These are phyloP conservation scores for Eurosta solidaginis DNA, from an alignment of 1,140 invertebrate genomes.

Conservation along the genomic window DNA sequence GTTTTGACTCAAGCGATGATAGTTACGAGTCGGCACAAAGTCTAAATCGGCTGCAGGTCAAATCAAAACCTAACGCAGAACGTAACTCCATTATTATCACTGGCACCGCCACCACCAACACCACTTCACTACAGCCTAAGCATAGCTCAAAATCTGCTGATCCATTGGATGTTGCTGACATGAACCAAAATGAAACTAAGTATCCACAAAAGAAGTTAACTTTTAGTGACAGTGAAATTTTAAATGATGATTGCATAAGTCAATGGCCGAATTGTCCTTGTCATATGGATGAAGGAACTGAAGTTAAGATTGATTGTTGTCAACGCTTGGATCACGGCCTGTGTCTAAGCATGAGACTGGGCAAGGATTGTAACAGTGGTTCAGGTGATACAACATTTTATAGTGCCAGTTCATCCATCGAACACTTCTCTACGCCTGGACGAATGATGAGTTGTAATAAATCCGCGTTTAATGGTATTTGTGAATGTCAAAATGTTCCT, in stretches of 20 bases:
- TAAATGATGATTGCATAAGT: conserved; percentile 46
- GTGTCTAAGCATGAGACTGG: conserved; percentile 29
- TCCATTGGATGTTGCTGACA: conserved; percentile 44
- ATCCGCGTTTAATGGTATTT: not conserved
- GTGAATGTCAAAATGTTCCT: conserved; percentile 1
- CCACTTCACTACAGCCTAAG: conserved; percentile 18
- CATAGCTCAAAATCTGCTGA: conserved; percentile 56
- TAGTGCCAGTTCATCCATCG: conserved; percentile 56
- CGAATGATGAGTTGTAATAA: conserved; percentile 37
- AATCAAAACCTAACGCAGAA: not conserved
- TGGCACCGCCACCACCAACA: not conserved
- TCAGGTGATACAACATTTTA: conserved; percentile 56
- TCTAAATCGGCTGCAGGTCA: conserved; percentile 28
- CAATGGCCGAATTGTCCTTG: conserved; percentile 49
- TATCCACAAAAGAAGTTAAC: conserved; percentile 47
- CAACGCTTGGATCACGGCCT: conserved; percentile 40
- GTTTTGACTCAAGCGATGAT: conserved; percentile 50
- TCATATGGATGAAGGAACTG: conserved; percentile 30
- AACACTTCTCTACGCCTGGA: conserved; percentile 45
- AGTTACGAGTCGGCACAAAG: conserved; percentile 57
- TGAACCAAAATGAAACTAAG: conserved; percentile 6
- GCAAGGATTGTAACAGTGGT: conserved; percentile 31
- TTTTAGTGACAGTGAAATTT: conserved; percentile 56
- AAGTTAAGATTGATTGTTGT: conserved; percentile 32
- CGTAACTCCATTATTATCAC: not conserved